Conservation (phyloP, 2,797 vertebrate species). For the Sebastes minor region DNA sequence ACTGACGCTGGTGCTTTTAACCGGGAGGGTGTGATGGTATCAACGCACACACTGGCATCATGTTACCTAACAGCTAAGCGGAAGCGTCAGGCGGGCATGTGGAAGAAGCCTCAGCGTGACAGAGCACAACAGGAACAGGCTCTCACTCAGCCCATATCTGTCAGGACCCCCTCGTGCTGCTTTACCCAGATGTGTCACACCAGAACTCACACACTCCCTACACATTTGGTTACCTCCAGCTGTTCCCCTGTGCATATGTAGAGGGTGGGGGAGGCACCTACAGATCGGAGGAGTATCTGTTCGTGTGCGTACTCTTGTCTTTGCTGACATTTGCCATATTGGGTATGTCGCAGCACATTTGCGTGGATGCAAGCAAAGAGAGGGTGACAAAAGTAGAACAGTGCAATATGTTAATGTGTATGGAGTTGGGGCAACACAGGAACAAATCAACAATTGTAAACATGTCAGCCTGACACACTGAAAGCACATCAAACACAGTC, state of each 20-base stretch:
- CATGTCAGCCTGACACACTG: slow-evolving; percentile 16
- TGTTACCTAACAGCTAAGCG: slow-evolving; percentile 54
- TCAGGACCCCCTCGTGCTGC: slow-evolving; percentile 55
- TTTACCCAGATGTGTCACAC: slow-evolving; percentile 69
- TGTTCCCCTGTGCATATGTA: slow-evolving; percentile 28
- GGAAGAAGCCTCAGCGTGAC: slow-evolving; percentile 58
- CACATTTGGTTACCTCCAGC: slow-evolving; percentile 52
- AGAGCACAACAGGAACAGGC: slow-evolving; percentile 60
- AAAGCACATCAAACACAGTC: slow-evolving; percentile 5
- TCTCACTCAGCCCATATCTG: slow-evolving; percentile 63
- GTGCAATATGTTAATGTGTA: slow-evolving; percentile 15
- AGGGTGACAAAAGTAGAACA: slow-evolving; percentile 52
- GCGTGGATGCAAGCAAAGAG: slow-evolving; percentile 10
- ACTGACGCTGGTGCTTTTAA: slow-evolving; percentile 31
- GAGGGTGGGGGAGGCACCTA: not conserved
- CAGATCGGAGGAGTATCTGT: slow-evolving; percentile 25
- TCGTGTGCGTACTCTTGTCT: slow-evolving; percentile 29
- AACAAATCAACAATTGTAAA: slow-evolving; percentile 32
- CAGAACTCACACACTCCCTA: slow-evolving; percentile 31
- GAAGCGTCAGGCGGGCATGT: slow-evolving; percentile 49
- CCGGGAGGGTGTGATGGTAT: not conserved
- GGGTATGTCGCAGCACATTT: slow-evolving; percentile 37
- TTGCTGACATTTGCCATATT: slow-evolving; percentile 53
- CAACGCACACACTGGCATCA: slow-evolving; percentile 25
- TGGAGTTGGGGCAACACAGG: slow-evolving; percentile 18